Base-by-base conservation (phyloP, 1,140 invertebrate species). In the Phortica variegata region DNA sequence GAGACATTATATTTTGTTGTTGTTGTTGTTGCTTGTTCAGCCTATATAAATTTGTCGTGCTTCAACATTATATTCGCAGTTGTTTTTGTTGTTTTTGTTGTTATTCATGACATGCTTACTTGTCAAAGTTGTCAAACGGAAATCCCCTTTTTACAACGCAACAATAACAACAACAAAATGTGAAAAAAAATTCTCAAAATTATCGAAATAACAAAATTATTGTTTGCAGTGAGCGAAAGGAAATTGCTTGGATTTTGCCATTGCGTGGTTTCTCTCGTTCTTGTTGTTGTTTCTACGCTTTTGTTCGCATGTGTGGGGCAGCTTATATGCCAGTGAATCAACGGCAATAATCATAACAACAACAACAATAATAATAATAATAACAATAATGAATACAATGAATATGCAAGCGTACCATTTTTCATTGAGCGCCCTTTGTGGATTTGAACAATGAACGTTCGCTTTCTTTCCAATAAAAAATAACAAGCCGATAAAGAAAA, bases 151-250 rank as follows among this genome's bases (percentile, higher is more conserved):
- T 59, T 57, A 65, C 60, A 63, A 59, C 65, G 58, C 60, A 58
- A 60, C 63, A 57, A 55, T 61, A 60, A 60, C 60, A 58, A 60
- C 63, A 57, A 55, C 21, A 45, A 41, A 19, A 43, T 33, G 13
- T 3, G 8, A 26, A 13, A 15, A 34, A 4, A 23, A 23, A 10
- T 26, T 2, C 31, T 21, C 54, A 51, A 49, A 70, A 69, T 71
- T 69, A 69, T 69, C 65, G 65, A 69, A 69, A 69, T 70, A 69
- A 69, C 65, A 69, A 69, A 69, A 70, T 69, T 69, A 69, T 69
- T 69, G 65, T 66, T 72, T 13, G 43, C 17, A 40, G 13, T 2
- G 26, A 32, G 15, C 13, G n/a, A 44, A 40, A 50, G 56, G 51
- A 60, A 60, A 66, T 61, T 61, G 60, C 58, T 56, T 53, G 61